Evolutionary conservation across 2,113 vertebrate genomes (phyloP).

Genomic region (Edolisoma coerulescens): DNA sequence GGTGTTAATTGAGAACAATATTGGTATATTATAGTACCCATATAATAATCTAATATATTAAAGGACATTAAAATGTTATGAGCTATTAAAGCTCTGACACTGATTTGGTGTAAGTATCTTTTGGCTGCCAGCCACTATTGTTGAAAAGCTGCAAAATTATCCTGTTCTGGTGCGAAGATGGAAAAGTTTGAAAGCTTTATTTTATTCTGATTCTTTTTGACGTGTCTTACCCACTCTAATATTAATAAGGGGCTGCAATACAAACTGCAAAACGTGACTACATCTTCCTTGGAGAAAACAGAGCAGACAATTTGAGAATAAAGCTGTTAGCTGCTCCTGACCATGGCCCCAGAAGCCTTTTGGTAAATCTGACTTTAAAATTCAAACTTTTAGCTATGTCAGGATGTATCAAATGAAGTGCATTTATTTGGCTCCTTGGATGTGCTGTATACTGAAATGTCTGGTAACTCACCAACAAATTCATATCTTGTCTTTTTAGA

Average conservation of each 20-base stretch:
- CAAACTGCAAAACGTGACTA: not conserved
- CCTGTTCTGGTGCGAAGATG: not conserved
- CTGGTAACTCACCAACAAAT: slow-evolving; percentile 20
- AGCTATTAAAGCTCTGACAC: not conserved
- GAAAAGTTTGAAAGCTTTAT: not conserved
- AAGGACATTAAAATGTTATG: not conserved
- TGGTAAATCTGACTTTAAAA: slow-evolving; percentile 21
- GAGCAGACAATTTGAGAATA: not conserved
- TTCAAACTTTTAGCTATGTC: not conserved
- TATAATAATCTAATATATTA: not conserved
- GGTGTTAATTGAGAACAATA: not conserved
- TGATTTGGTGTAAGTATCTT: not conserved
- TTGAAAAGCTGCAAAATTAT: not conserved
- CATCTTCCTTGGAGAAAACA: not conserved
- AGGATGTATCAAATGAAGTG: not conserved
- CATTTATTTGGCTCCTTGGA: not conserved
- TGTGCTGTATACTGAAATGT: not conserved
- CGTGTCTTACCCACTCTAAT: fast-evolving
- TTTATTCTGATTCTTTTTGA: not conserved
- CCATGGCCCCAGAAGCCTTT: not conserved
- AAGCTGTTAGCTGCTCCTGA: not conserved
- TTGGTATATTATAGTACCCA: not conserved
- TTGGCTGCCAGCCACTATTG: not conserved
- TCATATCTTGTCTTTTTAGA: not conserved
- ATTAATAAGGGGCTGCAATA: not conserved